These are phyloP conservation scores for Brachionus asplanchnoidis DNA, from an alignment of 1,140 invertebrate species.

Conservation along the genomic window DNA sequence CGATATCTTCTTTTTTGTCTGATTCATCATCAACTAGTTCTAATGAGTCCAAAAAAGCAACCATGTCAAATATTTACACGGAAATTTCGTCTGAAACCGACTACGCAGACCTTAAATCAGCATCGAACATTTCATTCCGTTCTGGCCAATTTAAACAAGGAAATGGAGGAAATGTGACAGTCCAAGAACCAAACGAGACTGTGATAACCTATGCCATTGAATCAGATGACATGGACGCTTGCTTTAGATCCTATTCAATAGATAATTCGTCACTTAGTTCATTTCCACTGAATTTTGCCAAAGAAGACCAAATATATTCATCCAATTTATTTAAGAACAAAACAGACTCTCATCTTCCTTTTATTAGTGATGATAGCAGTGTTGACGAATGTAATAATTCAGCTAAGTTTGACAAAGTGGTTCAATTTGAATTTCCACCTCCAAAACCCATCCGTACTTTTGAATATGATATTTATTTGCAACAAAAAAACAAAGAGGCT, in stretches of 20 bases:
- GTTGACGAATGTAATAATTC: background rate
- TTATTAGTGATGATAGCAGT: constrained; percentile 15
- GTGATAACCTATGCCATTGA: background rate
- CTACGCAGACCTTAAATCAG: background rate
- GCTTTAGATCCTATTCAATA: background rate
- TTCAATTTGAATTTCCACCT: background rate
- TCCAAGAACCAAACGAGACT: constrained; percentile 4
- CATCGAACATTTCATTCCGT: background rate
- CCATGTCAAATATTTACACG: background rate
- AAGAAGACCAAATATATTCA: background rate
- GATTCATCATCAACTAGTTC: background rate
- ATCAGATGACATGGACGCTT: background rate
- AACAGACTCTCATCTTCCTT: background rate
- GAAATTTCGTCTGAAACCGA: background rate
- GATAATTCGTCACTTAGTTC: background rate
- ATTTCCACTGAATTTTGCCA: background rate
- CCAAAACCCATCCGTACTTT: constrained; percentile 37
- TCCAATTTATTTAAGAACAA: background rate
- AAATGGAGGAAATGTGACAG: background rate
- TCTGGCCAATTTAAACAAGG: background rate
- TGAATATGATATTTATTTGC: constrained; percentile 36
- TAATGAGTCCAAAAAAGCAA: background rate
- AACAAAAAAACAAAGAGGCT: background rate
- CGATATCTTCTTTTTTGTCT: constrained; percentile 19
- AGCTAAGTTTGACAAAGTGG: background rate